Conservation (phyloP, 2,113 vertebrate genomes). For the Zapus hudsonius region DNA sequence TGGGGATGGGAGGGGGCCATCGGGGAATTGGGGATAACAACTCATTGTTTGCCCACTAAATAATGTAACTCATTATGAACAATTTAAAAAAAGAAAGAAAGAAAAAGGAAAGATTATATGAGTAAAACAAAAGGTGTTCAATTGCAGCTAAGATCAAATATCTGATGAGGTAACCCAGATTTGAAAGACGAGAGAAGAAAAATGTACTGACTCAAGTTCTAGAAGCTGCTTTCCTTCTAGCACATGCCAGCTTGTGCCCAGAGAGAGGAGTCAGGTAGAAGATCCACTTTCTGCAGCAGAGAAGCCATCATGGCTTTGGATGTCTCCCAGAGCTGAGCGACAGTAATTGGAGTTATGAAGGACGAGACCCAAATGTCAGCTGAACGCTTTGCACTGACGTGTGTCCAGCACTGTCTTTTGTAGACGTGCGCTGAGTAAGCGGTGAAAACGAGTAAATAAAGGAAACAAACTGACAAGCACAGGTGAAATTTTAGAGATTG, state of each 20-base stretch:
- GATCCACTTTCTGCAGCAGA: not conserved
- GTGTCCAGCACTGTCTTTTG: accelerated
- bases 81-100: no score
- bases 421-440: not conserved
- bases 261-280: not conserved
- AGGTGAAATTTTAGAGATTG: no score
- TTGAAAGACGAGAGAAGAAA: not conserved
- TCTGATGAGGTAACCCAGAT: not conserved
- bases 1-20: no score
- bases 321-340: not conserved
- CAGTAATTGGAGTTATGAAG: not conserved
- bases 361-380: not conserved
- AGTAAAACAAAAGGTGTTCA: conserved; percentile 18
- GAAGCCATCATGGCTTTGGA: not conserved
- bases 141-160: not conserved
- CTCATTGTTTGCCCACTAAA: no score
- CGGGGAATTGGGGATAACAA: no score
- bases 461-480: no score
- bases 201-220: not conserved
- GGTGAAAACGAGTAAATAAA: no score
- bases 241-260: not conserved
- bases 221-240: not conserved
- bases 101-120: conserved; percentile 11
- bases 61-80: no score
- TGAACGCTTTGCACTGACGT: not conserved